Percentiles rank a stretch among this genome's conserved stretches.
Evolutionary conservation across 1,140 invertebrate genomes (phyloP).

Genomic region (Coenobita brevimanus): DNA sequence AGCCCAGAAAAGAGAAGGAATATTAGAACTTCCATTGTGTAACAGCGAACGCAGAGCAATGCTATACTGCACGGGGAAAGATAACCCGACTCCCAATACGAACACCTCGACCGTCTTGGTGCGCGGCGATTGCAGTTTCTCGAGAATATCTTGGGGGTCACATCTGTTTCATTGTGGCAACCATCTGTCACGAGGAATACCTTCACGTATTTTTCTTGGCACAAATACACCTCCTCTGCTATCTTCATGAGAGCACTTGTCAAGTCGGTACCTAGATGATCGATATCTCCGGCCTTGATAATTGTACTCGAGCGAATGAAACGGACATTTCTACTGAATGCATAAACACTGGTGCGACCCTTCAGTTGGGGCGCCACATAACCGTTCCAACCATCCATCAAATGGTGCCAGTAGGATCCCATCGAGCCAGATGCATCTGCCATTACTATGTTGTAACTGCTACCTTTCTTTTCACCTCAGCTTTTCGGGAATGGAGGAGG

Average conservation of each 20-base stretch:
- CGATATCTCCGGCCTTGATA: neutral
- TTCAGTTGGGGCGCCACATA: constrained; percentile 25
- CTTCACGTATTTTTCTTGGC: constrained; percentile 11
- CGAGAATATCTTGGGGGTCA: constrained; percentile 15
- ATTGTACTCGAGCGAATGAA: neutral
- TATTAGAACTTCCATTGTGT: constrained; percentile 58
- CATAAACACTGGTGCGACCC: constrained; percentile 9
- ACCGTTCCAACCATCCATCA: constrained; percentile 39
- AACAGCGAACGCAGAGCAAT: constrained; percentile 51
- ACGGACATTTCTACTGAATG: neutral
- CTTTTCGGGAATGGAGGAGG: neutral
- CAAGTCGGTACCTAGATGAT: neutral
- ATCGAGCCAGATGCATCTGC: constrained; percentile 61
- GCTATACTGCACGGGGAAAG: constrained; percentile 57
- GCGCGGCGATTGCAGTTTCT: neutral
- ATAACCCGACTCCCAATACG: constrained; percentile 43
- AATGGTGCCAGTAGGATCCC: neutral
- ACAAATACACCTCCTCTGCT: neutral
- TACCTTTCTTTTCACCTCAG: no score
- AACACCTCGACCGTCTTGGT: constrained; percentile 48
- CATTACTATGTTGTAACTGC: constrained; percentile 50
- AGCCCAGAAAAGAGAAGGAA: constrained; percentile 50
- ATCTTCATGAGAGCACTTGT: neutral
- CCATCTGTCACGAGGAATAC: constrained; percentile 52
- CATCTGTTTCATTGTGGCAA: constrained; percentile 16